Evolutionary conservation across 2,888 invertebrate species (phyloP).

Genomic region (Podotricha telesiphe): DNA sequence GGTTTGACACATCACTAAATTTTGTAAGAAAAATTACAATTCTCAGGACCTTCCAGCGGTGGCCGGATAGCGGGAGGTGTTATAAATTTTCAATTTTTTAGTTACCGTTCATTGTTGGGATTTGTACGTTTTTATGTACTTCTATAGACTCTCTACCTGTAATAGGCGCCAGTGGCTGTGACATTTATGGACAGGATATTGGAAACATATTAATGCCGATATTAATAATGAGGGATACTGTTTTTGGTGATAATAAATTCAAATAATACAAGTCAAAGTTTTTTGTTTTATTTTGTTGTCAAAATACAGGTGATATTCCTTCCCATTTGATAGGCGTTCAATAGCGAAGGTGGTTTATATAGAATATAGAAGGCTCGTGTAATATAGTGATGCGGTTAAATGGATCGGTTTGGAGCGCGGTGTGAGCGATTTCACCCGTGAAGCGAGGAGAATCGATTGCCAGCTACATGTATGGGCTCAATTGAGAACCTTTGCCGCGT

Average conservation of each 20-base stretch:
- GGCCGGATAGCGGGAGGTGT: conserved; percentile 69
- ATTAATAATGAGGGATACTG: conserved; percentile 76
- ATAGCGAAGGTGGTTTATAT: conserved; percentile 50
- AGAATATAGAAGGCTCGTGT: conserved; percentile 49
- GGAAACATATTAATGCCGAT: conserved; percentile 81
- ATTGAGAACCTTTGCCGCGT: conserved; percentile 49
- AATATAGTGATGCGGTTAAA: conserved; percentile 69
- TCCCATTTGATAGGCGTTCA: conserved; percentile 55
- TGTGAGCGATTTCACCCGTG: conserved; percentile 77
- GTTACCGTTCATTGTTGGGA: conserved; percentile 70
- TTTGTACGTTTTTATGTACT: conserved; percentile 72
- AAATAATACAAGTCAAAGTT: conserved; percentile 61
- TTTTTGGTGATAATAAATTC: conserved; percentile 71
- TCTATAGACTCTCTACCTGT: conserved; percentile 75
- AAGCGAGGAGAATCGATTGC: conserved; percentile 74
- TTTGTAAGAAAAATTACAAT: conserved; percentile 80
- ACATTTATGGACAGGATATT: conserved; percentile 81
- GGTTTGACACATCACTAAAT: conserved; percentile 83
- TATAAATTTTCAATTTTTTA: conserved; percentile 77
- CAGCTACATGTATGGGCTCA: conserved; percentile 56
- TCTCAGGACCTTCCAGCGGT: conserved; percentile 76
- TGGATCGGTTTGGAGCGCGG: conserved; percentile 65
- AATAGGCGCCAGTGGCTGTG: conserved; percentile 81
- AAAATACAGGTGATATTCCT: conserved; percentile 66
- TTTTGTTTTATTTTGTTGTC: conserved; percentile 63